phyloP scores from a whole-genome alignment of 2,888 invertebrate genomes.

The Eupsilia transversa region DNA sequence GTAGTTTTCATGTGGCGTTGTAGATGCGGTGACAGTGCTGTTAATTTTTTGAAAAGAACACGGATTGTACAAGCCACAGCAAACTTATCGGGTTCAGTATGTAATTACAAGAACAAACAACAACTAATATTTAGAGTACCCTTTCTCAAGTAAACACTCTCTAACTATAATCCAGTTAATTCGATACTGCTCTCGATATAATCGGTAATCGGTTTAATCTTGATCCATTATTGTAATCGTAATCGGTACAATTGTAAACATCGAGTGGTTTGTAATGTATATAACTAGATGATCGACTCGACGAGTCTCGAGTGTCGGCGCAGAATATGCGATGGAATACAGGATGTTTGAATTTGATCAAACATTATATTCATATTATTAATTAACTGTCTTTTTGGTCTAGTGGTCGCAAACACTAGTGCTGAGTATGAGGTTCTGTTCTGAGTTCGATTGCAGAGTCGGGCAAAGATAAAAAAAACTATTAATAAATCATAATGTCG shows the following conservation, averaged over 20 bases:
- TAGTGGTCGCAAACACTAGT: too few species aligned
- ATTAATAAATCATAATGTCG: too few species aligned
- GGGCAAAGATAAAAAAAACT: too few species aligned
- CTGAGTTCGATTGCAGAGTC: too few species aligned
- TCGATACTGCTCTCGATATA: conserved; percentile 43
- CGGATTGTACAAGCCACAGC: too few species aligned
- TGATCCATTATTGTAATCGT: conserved; percentile 53
- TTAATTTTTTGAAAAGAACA: background rate
- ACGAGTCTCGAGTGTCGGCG: conserved; percentile 32
- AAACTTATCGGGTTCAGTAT: background rate
- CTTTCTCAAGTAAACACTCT: conserved; percentile 28
- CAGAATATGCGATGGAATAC: conserved; percentile 18
- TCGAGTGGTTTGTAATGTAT: conserved; percentile 34
- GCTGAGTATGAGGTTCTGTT: too few species aligned
- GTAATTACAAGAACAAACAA: conserved; percentile 20
- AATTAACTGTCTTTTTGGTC: too few species aligned
- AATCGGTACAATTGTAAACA: conserved; percentile 43
- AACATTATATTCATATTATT: too few species aligned
- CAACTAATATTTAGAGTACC: conserved; percentile 48
- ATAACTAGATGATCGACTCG: conserved; percentile 24
- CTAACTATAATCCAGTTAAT: conserved; percentile 36
- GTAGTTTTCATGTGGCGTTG: too few species aligned
- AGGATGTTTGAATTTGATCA: conserved; percentile 28
- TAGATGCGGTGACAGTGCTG: too few species aligned
- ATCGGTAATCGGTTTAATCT: conserved; percentile 61